Conservation (phyloP, 2,113 vertebrate genomes). For the Onychorhynchus coronatus region DNA sequence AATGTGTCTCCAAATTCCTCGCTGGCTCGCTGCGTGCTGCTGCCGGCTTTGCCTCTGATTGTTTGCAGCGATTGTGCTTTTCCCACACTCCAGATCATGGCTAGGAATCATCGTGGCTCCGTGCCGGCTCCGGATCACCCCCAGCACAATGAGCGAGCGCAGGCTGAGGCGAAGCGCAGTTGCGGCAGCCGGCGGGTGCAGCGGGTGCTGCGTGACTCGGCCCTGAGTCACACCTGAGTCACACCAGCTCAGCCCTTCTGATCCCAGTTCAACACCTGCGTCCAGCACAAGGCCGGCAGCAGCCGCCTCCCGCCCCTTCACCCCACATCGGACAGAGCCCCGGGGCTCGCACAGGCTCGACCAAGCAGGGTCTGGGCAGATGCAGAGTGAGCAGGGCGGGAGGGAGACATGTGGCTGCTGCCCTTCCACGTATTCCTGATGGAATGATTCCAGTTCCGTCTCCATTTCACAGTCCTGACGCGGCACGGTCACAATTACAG, state of each 20-base stretch:
- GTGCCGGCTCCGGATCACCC: slow-evolving; percentile 8
- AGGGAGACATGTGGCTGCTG: not conserved
- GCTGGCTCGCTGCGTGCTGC: slow-evolving; percentile 39
- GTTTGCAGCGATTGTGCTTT: slow-evolving; percentile 55
- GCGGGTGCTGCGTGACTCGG: not conserved
- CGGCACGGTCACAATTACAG: rapidly evolving
- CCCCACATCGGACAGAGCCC: rapidly evolving
- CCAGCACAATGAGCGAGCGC: not conserved
- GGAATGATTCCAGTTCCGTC: rapidly evolving
- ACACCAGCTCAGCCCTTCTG: not conserved
- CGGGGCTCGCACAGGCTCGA: rapidly evolving
- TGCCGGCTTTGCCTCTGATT: slow-evolving; percentile 56
- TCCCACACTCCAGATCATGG: slow-evolving; percentile 57
- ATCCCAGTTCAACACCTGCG: not conserved
- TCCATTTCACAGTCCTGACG: not conserved
- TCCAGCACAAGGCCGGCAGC: not conserved
- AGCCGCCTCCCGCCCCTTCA: not conserved
- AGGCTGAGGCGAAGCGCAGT: not conserved
- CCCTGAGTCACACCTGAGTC: slow-evolving; percentile 30
- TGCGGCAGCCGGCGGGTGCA: not conserved
- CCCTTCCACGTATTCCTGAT: not conserved
- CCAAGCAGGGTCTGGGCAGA: not conserved
- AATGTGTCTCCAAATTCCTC: slow-evolving; percentile 53
- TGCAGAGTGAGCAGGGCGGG: not conserved
- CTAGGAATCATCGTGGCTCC: slow-evolving; percentile 38